Evolutionary conservation across 2,888 invertebrate species (phyloP).

Genomic region (Microdon myrmicae): DNA sequence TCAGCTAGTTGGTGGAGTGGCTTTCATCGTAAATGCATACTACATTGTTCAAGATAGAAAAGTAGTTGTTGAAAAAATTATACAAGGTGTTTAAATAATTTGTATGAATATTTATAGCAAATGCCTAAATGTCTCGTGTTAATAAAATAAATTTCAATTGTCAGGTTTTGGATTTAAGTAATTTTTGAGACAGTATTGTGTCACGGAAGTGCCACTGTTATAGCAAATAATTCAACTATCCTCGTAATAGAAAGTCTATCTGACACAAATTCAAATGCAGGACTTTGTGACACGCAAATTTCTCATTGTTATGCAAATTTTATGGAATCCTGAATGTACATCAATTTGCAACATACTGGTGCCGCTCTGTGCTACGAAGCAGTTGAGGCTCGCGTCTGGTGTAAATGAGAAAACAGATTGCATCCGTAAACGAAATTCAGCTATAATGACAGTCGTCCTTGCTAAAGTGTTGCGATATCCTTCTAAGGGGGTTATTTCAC

Average conservation of each 20-base stretch:
- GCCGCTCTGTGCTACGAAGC: constrained; percentile 25
- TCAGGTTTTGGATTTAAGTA: too few relatives aligned
- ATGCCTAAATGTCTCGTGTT: too few relatives aligned
- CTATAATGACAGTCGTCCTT: constrained; percentile 26
- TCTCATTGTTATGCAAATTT: constrained; percentile 47
- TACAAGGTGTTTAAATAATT: too few relatives aligned
- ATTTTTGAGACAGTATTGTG: too few relatives aligned
- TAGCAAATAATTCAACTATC: too few relatives aligned
- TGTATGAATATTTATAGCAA: too few relatives aligned
- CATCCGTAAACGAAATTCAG: constrained; percentile 36
- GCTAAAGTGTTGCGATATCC: constrained; percentile 4
- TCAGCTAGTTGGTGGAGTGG: constrained; percentile 21
- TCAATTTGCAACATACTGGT: constrained; percentile 38
- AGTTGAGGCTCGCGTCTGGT: constrained; percentile 16
- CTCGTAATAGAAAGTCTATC: too few relatives aligned
- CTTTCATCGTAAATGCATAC: constrained; percentile 16
- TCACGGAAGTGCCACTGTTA: too few relatives aligned
- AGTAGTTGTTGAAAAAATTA: constrained; percentile 12
- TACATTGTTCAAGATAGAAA: constrained; percentile 24
- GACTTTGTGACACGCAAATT: too few relatives aligned
- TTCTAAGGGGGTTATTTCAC: too few relatives aligned
- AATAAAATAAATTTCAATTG: too few relatives aligned
- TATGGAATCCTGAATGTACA: constrained; percentile 47
- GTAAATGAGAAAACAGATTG: constrained; percentile 28
- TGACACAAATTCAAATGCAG: too few relatives aligned